A percentile compares a stretch with the other conserved stretches of the same genome.
Evolutionary conservation across 2,888 invertebrate genomes (phyloP).

Genomic region (Barypeithes pellucidus): DNA sequence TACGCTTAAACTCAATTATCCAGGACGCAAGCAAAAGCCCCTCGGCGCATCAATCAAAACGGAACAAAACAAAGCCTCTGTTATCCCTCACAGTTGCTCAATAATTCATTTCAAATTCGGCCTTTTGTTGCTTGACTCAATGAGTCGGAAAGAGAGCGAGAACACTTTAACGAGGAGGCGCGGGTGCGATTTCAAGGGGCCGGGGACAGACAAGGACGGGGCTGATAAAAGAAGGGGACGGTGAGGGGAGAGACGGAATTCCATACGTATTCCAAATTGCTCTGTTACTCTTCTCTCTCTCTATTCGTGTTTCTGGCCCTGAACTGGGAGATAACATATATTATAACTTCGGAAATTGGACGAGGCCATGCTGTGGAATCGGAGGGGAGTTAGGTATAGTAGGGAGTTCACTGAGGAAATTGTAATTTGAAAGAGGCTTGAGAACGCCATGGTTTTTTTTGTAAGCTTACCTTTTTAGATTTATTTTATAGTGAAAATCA

Average conservation of each 20-base stretch:
- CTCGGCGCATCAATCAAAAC: conserved; percentile 15
- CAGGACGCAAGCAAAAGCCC: neutral
- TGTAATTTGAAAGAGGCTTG: neutral
- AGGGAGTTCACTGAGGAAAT: neutral
- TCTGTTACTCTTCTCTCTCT: conserved; percentile 1
- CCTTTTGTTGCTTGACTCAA: neutral
- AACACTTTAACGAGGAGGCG: neutral
- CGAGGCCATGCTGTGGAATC: neutral
- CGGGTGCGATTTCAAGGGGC: neutral
- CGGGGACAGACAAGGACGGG: neutral
- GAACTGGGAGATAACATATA: conserved; percentile 1
- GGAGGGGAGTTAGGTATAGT: conserved; percentile 11
- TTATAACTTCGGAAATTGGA: conserved; percentile 15
- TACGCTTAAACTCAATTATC: conserved; percentile 5
- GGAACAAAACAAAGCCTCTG: conserved; percentile 19
- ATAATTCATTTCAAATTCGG: conserved; percentile 16
- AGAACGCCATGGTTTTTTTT: neutral
- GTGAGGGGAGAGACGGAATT: conserved; percentile 4
- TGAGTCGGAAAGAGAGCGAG: conserved; percentile 8
- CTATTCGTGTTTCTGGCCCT: conserved; percentile 9
- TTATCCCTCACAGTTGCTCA: conserved; percentile 6
- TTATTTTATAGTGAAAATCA: no score
- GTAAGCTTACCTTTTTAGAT: no score
- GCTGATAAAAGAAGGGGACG: neutral
- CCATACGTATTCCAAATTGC: conserved; percentile 12